Evolutionary conservation across 2,113 vertebrate species (phyloP).

Genomic region (Carassius carassius): DNA sequence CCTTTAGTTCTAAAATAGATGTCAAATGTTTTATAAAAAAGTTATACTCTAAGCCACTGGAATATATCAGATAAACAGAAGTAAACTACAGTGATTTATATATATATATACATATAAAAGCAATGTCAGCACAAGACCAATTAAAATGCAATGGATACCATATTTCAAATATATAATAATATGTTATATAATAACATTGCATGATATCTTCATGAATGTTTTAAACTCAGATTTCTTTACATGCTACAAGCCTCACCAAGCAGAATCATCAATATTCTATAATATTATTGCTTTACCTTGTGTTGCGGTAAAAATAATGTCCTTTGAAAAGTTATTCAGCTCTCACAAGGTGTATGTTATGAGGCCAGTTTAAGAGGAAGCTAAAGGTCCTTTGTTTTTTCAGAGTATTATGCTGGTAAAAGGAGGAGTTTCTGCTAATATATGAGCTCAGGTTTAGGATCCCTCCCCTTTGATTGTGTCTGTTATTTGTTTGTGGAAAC

Average conservation of each 20-base stretch:
- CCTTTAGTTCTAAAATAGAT: conserved; percentile 6
- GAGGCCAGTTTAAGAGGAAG: not conserved
- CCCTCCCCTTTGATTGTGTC: not conserved
- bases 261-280: too few relatives aligned
- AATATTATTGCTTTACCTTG: too few relatives aligned
- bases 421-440: conserved; percentile 2
- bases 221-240: not conserved
- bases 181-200: too few relatives aligned
- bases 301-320: too few relatives aligned
- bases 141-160: not conserved
- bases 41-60: not conserved
- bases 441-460: not conserved
- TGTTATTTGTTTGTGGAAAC: not conserved
- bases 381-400: too few relatives aligned
- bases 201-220: not conserved
- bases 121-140: not conserved
- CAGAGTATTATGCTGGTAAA: not conserved
- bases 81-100: not conserved
- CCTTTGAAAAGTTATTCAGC: not conserved
- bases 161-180: not conserved
- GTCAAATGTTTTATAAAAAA: not conserved
- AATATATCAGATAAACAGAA: too few relatives aligned
- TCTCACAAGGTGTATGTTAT: not conserved
- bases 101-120: not conserved
- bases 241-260: not conserved